phyloP scores from a whole-genome alignment of 2,797 vertebrate species.

The Pachyuromys duprasi region DNA sequence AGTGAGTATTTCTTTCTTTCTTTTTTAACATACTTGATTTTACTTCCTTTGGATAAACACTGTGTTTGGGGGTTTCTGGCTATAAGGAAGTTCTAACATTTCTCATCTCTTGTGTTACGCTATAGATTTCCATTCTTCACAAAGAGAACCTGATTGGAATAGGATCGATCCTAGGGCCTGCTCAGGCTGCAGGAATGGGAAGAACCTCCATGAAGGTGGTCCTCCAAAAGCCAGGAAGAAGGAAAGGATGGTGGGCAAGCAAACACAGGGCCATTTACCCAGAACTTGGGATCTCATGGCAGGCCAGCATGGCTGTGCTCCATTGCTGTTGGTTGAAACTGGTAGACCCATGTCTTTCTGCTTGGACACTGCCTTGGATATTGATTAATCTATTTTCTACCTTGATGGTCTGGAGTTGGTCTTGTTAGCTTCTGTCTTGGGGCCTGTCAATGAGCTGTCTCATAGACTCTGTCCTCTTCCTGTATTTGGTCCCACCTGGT shows the following conservation, averaged over 20 bases:
- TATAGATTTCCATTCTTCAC: not conserved
- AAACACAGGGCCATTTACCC: not conserved
- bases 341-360: not conserved
- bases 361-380: not conserved
- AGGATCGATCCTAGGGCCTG: not conserved
- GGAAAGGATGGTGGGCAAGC: not conserved
- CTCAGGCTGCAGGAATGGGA: not conserved
- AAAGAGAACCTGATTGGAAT: not conserved
- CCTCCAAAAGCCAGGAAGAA: not conserved
- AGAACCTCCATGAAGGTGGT: not conserved
- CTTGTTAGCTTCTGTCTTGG: not conserved
- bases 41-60: not conserved
- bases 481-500: not conserved
- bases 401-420: not conserved
- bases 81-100: not conserved
- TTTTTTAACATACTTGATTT: not conserved
- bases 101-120: not conserved
- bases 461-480: not conserved
- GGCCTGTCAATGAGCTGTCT: not conserved
- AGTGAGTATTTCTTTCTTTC: too few species aligned
- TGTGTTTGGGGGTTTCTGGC: not conserved
- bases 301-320: accelerated
- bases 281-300: accelerated
- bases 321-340: too few species aligned
- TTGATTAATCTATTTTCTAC: not conserved